Conservation (phyloP, 1,140 invertebrate species). For the Cryptotermes secundus region DNA sequence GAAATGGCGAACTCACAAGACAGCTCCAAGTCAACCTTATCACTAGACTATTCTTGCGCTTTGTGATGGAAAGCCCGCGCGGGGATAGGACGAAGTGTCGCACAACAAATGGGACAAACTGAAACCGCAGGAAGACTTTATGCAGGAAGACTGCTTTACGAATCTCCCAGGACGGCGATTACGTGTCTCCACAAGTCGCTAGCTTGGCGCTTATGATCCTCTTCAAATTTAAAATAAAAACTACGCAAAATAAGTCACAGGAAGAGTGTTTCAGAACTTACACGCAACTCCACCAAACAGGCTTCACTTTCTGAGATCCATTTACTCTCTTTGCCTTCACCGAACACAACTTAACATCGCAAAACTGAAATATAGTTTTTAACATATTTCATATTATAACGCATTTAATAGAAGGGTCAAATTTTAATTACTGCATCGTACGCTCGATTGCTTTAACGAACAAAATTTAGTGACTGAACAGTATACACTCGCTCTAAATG, state of each 20-base stretch:
- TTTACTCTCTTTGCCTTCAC: no score
- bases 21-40: slow-evolving; percentile 10
- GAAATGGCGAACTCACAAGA: background rate
- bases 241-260: background rate
- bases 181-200: background rate
- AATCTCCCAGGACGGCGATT: background rate
- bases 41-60: background rate
- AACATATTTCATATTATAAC: no score
- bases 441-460: no score
- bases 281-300: background rate
- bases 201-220: background rate
- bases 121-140: background rate
- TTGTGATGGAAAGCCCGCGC: slow-evolving; percentile 8
- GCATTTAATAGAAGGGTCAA: no score
- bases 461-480: no score
- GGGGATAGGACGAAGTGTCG: background rate
- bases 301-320: background rate
- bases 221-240: background rate
- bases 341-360: no score
- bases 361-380: no score
- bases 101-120: background rate
- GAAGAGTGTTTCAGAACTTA: background rate
- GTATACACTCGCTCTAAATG: no score
- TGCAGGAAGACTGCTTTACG: background rate
- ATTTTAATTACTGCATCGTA: no score